Percentiles rank a stretch among this genome's conserved stretches.
Conservation (phyloP, 2,888 invertebrate genomes). For the Aethes cnicana region DNA sequence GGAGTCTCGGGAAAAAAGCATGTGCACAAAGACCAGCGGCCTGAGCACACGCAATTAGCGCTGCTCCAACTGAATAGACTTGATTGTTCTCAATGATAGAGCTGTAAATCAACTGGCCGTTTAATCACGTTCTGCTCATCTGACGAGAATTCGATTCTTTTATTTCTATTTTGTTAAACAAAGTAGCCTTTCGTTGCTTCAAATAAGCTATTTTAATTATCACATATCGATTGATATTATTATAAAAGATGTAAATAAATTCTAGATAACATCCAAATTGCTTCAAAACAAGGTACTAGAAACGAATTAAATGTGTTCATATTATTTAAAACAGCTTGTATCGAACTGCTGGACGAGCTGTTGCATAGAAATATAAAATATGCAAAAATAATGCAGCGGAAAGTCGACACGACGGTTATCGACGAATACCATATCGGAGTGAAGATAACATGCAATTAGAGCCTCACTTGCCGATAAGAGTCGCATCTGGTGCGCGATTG, state of each 20-base stretch:
- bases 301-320: slow-evolving; percentile 1
- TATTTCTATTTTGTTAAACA: background rate
- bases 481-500: slow-evolving; percentile 20
- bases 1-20: slow-evolving; percentile 21
- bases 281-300: slow-evolving; percentile 18
- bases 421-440: slow-evolving; percentile 6
- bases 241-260: background rate
- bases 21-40: slow-evolving; percentile 36
- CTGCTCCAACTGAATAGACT: slow-evolving; percentile 34
- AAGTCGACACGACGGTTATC: slow-evolving; percentile 14
- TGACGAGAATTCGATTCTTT: slow-evolving; percentile 1
- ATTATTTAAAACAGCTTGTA: slow-evolving; percentile 23
- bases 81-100: slow-evolving; percentile 34
- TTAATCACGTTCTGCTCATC: slow-evolving; percentile 21
- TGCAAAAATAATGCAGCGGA: slow-evolving; percentile 25
- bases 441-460: slow-evolving; percentile 14
- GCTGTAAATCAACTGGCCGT: slow-evolving; percentile 26
- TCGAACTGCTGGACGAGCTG: slow-evolving; percentile 13
- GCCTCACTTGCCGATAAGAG: slow-evolving; percentile 7
- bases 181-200: background rate
- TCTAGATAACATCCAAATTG: background rate
- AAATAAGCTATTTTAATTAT: background rate
- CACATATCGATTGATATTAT: background rate
- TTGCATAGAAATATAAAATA: slow-evolving; percentile 18
- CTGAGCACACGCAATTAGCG: slow-evolving; percentile 48